Conservation (phyloP, 2,888 invertebrate species). For the Drosophila paracracens region DNA sequence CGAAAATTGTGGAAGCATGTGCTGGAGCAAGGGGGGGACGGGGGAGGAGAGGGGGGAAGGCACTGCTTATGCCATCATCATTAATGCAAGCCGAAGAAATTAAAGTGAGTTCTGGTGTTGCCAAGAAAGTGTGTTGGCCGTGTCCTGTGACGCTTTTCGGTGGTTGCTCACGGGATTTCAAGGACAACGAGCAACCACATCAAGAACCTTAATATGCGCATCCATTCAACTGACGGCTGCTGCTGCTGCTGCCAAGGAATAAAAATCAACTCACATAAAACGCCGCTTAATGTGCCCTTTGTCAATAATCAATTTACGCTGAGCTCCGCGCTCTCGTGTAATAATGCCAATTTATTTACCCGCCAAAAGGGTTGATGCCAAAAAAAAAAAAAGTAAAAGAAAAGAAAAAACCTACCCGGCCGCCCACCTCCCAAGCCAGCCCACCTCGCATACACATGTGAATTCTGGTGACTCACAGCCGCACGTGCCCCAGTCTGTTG, state of each 20-base stretch:
- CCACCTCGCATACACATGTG: slow-evolving; percentile 16
- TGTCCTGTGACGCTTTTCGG: slow-evolving; percentile 3
- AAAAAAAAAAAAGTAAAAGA: background rate
- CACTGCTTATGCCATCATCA: slow-evolving; percentile 66
- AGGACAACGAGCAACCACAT: slow-evolving; percentile 59
- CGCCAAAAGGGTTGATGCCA: slow-evolving; percentile 2
- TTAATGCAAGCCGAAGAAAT: slow-evolving; percentile 82
- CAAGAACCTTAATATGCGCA: slow-evolving; percentile 56
- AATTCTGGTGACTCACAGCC: slow-evolving; percentile 19
- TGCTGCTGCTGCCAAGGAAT: background rate
- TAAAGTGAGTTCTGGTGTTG: slow-evolving; percentile 73
- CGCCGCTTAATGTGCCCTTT: slow-evolving; percentile 76
- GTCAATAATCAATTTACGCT: slow-evolving; percentile 82
- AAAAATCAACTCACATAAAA: slow-evolving; percentile 63
- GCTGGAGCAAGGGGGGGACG: no score
- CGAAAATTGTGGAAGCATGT: background rate
- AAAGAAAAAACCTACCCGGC: background rate
- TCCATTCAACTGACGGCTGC: slow-evolving; percentile 24
- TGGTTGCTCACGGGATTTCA: slow-evolving; percentile 49
- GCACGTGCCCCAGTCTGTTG: slow-evolving; percentile 57
- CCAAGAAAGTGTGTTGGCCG: slow-evolving; percentile 2
- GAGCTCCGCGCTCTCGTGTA: slow-evolving; percentile 58
- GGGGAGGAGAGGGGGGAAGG: background rate
- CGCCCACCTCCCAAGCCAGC: slow-evolving; percentile 2
- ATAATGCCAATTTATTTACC: slow-evolving; percentile 78